These are phyloP conservation scores for Riparia riparia DNA, from an alignment of 2,113 vertebrate species.

Conservation along the genomic window DNA sequence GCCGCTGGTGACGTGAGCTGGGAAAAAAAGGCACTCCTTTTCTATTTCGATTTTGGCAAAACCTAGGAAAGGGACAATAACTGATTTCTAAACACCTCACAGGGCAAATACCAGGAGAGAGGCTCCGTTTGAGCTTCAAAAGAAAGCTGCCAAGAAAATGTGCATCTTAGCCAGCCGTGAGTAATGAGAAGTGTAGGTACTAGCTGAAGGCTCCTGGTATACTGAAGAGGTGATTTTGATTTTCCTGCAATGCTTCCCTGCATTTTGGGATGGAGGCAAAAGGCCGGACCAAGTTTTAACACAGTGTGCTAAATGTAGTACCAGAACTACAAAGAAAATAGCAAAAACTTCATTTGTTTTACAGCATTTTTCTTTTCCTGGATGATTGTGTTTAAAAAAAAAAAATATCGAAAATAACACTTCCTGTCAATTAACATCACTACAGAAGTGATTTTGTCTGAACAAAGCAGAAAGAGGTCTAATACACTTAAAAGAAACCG, in stretches of 20 bases:
- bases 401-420: not conserved
- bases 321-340: not conserved
- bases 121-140: not conserved
- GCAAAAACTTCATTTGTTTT: fast-evolving
- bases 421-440: not conserved
- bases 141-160: not conserved
- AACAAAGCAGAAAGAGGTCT: not conserved
- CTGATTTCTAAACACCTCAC: not conserved
- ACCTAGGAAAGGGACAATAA: not conserved
- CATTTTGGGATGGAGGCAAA: not conserved
- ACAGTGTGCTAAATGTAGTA: not conserved
- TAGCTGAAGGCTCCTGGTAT: not conserved
- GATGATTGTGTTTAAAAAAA: not conserved
- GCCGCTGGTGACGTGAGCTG: fast-evolving
- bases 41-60: not conserved
- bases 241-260: not conserved
- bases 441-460: not conserved
- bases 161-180: fast-evolving
- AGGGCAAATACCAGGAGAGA: not conserved
- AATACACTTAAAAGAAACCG: not conserved
- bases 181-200: not conserved
- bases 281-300: not conserved
- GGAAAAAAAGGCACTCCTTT: not conserved
- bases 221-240: not conserved
- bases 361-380: not conserved